Evolutionary conservation across 2,113 vertebrate species (phyloP), one percentile per base, ranked within the genome.

Genomic region (Bubalus kerabau): DNA sequence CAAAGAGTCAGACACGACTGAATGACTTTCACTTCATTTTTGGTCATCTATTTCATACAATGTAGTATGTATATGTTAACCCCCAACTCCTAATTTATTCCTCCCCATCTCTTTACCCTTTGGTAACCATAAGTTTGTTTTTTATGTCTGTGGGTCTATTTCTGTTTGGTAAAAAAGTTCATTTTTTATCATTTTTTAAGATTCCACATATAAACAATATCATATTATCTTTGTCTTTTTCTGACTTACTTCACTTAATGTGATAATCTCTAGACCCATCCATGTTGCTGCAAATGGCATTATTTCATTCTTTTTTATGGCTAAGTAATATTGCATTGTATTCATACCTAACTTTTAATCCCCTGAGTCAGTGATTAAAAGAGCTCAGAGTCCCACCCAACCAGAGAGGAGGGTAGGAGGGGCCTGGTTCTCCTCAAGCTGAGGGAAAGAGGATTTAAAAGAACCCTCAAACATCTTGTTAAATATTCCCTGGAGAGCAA

Each of bases 351-450:
- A 82, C 17, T 48, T 67, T 30, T n/a, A 36, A 24, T 10, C 1
- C 50, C 10, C 13, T 74, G 32, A 28, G 43, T 71, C 26, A n/a
- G 24, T 26, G 12, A 23, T 88, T 52, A 60, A n/a, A 32, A 90
- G 80, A 80, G 50, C 40, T 56, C 64, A 32, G 21, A 71, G n/a
- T 24, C 54, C 80, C 56, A 7, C 5, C 6, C 17, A 13, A 21
- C 16, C 6, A 57, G 67, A 60, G 14, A 6, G 30, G 0, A 9
- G 4, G 13, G 52, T 23, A n/a, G 16, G 1, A 24, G 13, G 17
- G 3, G 12, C 0, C 11, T n/a, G 46, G 28, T 8, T 80, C 15
- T 9, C 43, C 43, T 48, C 32, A 1, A 40, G 32, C 50, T 59
- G 30, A 10, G 71, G 8, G 46, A 85, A 16, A 64, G 36, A 24